Evolutionary conservation across 2,888 invertebrate species (phyloP).

Genomic region (Melipona beecheii): DNA sequence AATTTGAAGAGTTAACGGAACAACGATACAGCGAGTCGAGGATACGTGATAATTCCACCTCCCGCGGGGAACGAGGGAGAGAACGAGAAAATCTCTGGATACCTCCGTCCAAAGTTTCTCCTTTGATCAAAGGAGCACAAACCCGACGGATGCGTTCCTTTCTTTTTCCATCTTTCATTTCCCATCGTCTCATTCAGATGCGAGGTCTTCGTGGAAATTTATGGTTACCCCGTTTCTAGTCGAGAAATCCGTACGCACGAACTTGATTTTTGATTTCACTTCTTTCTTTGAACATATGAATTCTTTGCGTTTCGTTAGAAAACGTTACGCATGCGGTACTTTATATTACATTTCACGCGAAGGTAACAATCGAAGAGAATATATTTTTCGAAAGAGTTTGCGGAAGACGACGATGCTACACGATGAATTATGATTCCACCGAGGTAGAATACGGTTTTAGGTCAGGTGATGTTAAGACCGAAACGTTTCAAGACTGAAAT

Average conservation of each 20-base stretch:
- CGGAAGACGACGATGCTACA: no score
- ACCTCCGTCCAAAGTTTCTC: not conserved
- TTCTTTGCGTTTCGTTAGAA: not conserved
- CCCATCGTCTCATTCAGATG: not conserved
- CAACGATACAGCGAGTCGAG: conserved; percentile 2
- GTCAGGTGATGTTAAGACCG: not conserved
- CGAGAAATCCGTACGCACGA: no score
- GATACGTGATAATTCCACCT: conserved; percentile 31
- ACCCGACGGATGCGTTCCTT: not conserved
- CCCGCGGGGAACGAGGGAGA: not conserved
- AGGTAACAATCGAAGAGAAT: not conserved
- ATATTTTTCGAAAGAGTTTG: not conserved
- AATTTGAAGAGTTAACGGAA: conserved; percentile 48
- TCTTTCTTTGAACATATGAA: not conserved
- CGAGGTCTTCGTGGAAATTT: conserved; percentile 9
- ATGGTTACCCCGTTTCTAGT: not conserved
- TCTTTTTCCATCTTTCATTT: conserved; percentile 4
- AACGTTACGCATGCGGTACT: not conserved
- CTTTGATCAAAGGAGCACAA: not conserved
- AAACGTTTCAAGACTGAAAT: conserved; percentile 11
- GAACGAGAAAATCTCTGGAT: conserved; percentile 15
- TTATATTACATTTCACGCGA: not conserved
- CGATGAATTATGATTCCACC: not conserved
- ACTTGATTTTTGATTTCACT: no score
- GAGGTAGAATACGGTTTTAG: conserved; percentile 8